These are phyloP conservation scores for Herpetotheres cachinnans DNA, from an alignment of 2,113 vertebrate species.

Conservation along the genomic window DNA sequence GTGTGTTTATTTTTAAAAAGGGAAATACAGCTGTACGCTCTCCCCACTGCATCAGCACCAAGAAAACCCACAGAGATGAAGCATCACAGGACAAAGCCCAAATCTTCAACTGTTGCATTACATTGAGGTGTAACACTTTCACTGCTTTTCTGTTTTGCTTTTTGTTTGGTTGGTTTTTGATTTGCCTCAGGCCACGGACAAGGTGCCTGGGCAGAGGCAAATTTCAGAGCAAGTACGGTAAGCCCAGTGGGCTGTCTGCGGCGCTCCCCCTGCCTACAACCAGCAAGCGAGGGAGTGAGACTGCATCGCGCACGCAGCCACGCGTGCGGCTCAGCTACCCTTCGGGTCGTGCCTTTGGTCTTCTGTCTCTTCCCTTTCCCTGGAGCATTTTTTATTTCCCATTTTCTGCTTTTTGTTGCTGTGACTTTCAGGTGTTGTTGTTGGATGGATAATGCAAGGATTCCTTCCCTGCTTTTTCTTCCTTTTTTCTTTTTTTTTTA, in stretches of 20 bases:
- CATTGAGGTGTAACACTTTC: neutral
- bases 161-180: neutral
- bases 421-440: neutral
- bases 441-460: neutral
- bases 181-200: neutral
- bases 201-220: neutral
- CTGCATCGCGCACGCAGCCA: neutral
- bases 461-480: neutral
- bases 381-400: neutral
- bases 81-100: neutral
- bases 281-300: neutral
- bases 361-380: neutral
- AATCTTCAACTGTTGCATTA: neutral
- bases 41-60: neutral
- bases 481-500: neutral
- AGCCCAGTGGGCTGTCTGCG: neutral
- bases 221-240: neutral
- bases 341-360: neutral
- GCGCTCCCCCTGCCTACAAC: accelerated
- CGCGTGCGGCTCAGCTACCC: accelerated
- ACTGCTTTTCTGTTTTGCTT: neutral
- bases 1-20: neutral
- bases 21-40: neutral
- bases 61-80: constrained; percentile 24
- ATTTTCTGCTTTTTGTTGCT: neutral